Evolutionary conservation across 2,888 invertebrate genomes (phyloP).

Genomic region (Steinernema scapterisci): DNA sequence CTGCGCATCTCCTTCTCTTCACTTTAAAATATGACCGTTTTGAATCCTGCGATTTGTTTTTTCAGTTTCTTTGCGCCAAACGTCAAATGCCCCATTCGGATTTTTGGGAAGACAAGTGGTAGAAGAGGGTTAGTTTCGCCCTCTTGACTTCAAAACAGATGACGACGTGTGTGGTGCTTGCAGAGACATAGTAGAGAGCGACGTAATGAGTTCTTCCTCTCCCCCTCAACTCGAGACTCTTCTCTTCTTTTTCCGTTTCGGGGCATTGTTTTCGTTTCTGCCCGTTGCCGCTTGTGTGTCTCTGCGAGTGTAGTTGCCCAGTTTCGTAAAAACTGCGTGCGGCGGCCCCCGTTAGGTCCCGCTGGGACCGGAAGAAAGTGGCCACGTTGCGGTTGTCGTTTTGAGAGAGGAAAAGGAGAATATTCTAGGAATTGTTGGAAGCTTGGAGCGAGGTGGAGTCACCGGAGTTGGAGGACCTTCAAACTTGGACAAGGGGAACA

Average conservation of each 20-base stretch:
- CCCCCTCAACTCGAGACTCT: conserved; percentile 19
- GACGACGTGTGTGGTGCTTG: conserved; percentile 5
- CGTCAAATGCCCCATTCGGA: no score
- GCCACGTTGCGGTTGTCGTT: neutral
- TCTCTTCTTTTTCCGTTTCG: conserved; percentile 3
- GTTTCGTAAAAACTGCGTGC: neutral
- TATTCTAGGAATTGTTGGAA: conserved; percentile 12
- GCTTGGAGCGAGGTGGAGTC: no score
- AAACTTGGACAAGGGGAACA: no score
- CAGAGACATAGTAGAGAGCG: neutral
- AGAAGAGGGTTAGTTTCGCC: no score
- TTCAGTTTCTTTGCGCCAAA: no score
- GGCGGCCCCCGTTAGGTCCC: neutral
- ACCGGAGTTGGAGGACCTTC: no score
- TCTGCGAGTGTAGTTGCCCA: neutral
- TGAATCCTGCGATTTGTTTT: no score
- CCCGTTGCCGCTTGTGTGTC: neutral
- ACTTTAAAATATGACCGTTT: no score
- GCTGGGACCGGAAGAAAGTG: neutral
- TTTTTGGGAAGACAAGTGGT: no score
- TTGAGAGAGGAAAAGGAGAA: neutral
- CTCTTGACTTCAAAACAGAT: neutral
- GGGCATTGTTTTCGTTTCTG: conserved; percentile 26
- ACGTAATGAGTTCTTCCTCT: conserved; percentile 30
- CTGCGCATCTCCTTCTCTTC: no score